A percentile compares a stretch with the other conserved stretches of the same genome.
Evolutionary conservation across 2,113 vertebrate species (phyloP).

Genomic region (Notechis scutatus): DNA sequence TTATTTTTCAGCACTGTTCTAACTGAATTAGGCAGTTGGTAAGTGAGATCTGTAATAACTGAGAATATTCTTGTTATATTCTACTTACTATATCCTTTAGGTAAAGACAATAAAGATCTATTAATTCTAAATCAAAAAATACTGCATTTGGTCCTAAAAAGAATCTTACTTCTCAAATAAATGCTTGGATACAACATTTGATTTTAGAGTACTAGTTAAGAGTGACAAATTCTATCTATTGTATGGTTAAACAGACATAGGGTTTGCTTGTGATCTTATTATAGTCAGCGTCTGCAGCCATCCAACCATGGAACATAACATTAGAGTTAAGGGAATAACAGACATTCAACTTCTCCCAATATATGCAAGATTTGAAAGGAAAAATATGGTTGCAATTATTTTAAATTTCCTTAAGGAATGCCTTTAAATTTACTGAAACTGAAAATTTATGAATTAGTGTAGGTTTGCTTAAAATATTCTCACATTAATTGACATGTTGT

Average conservation of each 20-base stretch:
- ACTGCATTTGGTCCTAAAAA: conserved; percentile 34
- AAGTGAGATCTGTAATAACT: background rate
- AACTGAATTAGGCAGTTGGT: background rate
- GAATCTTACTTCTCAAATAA: background rate
- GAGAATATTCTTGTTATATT: conserved; percentile 47
- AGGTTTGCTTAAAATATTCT: background rate
- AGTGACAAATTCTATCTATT: background rate
- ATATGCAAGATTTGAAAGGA: background rate
- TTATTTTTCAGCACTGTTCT: background rate
- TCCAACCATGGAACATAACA: background rate
- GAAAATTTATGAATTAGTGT: background rate
- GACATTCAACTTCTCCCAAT: background rate
- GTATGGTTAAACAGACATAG: background rate
- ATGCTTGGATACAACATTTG: conserved; percentile 8
- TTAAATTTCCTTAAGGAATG: background rate
- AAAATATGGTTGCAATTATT: background rate
- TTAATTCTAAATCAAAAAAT: conserved; percentile 43
- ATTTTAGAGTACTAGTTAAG: conserved; percentile 12
- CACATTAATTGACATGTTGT: background rate
- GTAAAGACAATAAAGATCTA: conserved; percentile 24
- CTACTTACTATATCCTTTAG: conserved; percentile 11
- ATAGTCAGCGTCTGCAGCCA: background rate
- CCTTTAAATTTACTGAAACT: background rate
- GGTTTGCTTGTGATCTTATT: background rate
- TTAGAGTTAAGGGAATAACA: background rate